A percentile compares a stretch with the other conserved stretches of the same genome.
Evolutionary conservation across 2,888 invertebrate genomes (phyloP).

Genomic region (Plebejus anna): DNA sequence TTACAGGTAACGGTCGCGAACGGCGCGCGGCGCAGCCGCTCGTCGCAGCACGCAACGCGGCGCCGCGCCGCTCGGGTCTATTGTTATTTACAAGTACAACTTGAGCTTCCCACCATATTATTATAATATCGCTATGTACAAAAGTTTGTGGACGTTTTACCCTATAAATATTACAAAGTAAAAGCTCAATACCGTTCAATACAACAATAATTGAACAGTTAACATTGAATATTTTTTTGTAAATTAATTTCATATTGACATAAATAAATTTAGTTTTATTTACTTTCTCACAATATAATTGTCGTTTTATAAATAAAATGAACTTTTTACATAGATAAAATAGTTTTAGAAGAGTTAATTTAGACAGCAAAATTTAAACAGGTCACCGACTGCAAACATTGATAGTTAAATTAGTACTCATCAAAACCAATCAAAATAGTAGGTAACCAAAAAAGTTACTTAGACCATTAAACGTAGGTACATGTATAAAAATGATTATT

Average conservation of each 20-base stretch:
- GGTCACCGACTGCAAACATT: background rate
- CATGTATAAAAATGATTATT: background rate
- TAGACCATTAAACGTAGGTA: background rate
- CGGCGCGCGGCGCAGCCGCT: background rate
- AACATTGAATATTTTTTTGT: background rate
- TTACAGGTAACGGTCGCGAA: background rate
- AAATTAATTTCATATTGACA: background rate
- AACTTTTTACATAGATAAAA: background rate
- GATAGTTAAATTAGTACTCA: too few species aligned
- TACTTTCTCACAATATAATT: background rate
- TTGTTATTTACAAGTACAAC: constrained; percentile 9
- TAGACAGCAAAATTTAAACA: background rate
- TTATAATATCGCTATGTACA: background rate
- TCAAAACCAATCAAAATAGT: background rate
- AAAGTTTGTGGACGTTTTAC: constrained; percentile 15
- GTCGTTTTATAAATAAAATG: background rate
- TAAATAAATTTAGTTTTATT: background rate
- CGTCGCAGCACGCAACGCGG: too few species aligned
- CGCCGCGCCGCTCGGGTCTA: background rate
- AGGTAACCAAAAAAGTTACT: background rate
- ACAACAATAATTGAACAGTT: background rate
- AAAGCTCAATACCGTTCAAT: background rate
- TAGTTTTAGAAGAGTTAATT: background rate
- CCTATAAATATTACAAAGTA: constrained; percentile 4
- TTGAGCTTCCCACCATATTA: constrained; percentile 1